Evolutionary conservation across 2,888 invertebrate species (phyloP).

Genomic region (Oscheius sp.): DNA sequence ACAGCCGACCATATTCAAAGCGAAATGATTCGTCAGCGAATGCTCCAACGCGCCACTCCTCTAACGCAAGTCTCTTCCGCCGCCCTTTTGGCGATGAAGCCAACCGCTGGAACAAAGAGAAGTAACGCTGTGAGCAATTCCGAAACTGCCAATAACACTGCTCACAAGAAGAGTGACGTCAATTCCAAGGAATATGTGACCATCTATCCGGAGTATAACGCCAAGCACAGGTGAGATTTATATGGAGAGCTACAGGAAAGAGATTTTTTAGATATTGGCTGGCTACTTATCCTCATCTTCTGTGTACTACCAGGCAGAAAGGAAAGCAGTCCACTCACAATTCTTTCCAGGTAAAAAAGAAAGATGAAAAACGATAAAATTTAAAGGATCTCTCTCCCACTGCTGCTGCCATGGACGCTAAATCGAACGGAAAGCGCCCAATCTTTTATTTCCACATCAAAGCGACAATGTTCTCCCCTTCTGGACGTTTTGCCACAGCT

Average conservation of each 20-base stretch:
- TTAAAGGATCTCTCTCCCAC: conserved; percentile 58
- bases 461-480: conserved; percentile 65
- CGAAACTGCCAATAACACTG: conserved; percentile 55
- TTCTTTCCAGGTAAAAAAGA: conserved; percentile 48
- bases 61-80: conserved; percentile 55
- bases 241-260: neutral
- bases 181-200: conserved; percentile 63
- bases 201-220: conserved; percentile 63
- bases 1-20: conserved; percentile 66
- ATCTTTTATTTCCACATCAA: conserved; percentile 68
- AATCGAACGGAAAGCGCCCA: conserved; percentile 64
- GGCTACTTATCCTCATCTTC: conserved; percentile 67
- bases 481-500: conserved; percentile 63
- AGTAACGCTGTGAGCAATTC: conserved; percentile 52
- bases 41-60: conserved; percentile 65
- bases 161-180: conserved; percentile 69
- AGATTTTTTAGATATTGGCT: conserved; percentile 55
- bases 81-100: conserved; percentile 68
- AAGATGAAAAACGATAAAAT: neutral
- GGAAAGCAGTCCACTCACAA: conserved; percentile 60
- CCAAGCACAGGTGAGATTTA: conserved; percentile 46
- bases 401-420: conserved; percentile 44
- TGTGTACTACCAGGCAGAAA: conserved; percentile 68
- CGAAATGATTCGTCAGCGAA: conserved; percentile 61
- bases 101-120: conserved; percentile 65